phyloP scores from a whole-genome alignment of 2,888 invertebrate species.

The Scrobipalpa atriplicella region DNA sequence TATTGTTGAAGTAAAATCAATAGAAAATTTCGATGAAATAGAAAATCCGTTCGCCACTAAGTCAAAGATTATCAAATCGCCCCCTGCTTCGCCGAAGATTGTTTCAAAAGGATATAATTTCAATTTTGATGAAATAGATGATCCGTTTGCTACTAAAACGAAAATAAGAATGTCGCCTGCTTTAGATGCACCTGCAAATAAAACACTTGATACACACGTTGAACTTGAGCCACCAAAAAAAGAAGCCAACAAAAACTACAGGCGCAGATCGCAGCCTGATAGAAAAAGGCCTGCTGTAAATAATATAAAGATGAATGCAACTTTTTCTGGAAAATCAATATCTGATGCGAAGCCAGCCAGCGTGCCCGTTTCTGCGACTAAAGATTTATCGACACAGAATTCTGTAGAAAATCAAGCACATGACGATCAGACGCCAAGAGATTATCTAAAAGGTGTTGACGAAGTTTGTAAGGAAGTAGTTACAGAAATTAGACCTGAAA shows the following conservation, averaged over 20 bases:
- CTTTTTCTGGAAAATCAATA: constrained; percentile 38
- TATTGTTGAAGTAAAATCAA: constrained; percentile 30
- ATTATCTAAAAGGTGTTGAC: neutral
- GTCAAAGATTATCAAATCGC: constrained; percentile 57
- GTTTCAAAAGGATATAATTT: constrained; percentile 68
- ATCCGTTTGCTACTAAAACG: constrained; percentile 70
- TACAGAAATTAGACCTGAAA: neutral
- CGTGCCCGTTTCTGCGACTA: neutral
- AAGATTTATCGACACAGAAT: neutral
- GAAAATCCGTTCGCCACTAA: constrained; percentile 71
- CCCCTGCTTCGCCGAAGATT: constrained; percentile 61
- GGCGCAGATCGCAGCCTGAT: constrained; percentile 56
- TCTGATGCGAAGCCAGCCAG: neutral
- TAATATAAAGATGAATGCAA: constrained; percentile 53
- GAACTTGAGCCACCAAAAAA: constrained; percentile 36
- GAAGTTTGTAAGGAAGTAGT: neutral
- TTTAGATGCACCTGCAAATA: constrained; percentile 39
- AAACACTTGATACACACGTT: constrained; percentile 35
- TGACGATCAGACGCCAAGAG: neutral
- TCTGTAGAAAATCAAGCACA: neutral
- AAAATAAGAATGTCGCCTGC: constrained; percentile 64
- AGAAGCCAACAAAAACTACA: constrained; percentile 43
- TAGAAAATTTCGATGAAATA: constrained; percentile 63
- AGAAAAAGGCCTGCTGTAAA: constrained; percentile 44
- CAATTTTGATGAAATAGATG: constrained; percentile 69